Base-by-base conservation (phyloP, 2,113 vertebrate species). In the Paracanthobrama guichenoti region DNA sequence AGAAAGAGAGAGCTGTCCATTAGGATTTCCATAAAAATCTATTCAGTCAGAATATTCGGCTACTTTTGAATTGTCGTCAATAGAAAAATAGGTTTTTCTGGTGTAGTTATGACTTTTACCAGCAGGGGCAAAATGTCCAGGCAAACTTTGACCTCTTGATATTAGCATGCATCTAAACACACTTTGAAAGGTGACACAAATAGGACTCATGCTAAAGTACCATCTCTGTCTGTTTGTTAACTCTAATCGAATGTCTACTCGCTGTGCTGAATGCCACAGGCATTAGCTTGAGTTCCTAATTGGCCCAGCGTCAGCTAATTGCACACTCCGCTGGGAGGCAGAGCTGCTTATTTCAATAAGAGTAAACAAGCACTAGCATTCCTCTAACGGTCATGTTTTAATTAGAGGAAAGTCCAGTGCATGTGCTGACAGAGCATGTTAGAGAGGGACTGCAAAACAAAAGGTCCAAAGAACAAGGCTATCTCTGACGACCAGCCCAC, bases 281-380 rank as follows among this genome's bases (percentile, higher is more conserved):
- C 80, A 82, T 82, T 72, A 57, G 64, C 64, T 69, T 6, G 6
- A 42, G 64, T 5, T 82, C 64, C 80, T 82, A 82, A 71, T 82
- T 82, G 80, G 80, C 28, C 50, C 66, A 3, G 66, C 50, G 22
- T 72, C 31, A 26, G 48, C 80, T 82, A 82, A 82, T 82, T 82
- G 66, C 31, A 35, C 64, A 53, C 46, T 82, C 80, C 48, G 35
- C 79, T 66, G 78, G 44, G 80, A 82, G 48, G 50, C 50, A 28
- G 11, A 48, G n/a, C 60, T 81, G 79, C 60, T 53, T 24, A 57
- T 82, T 71, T 71, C 62, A 82, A 71, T 82, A 55, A 69, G 22
- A 39, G 66, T 82, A 82, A 82, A 82, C 80, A 82, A 82, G 80
- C 66, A 22, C 64, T 57, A 82, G 64, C 48, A 75, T 75, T 78